These are phyloP conservation scores for Acipenser transmontanus DNA, from an alignment of 2,797 vertebrate genomes.

Conservation along the genomic window DNA sequence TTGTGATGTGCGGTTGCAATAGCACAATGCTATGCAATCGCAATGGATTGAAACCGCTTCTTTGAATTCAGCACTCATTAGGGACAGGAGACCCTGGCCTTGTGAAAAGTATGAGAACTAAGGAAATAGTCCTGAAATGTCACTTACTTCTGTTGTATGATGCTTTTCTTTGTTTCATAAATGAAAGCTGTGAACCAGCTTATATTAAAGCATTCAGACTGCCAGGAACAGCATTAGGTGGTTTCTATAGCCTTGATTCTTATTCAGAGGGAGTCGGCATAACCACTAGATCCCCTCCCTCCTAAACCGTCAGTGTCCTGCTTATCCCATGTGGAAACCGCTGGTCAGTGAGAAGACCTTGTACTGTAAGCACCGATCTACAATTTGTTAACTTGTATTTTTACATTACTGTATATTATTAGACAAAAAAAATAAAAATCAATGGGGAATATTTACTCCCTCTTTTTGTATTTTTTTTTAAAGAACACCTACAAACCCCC, in stretches of 20 bases:
- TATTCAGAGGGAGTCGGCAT: too few relatives aligned
- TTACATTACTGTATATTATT: too few relatives aligned
- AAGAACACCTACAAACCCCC: too few relatives aligned
- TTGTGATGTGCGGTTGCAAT: neutral
- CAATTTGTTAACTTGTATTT: too few relatives aligned
- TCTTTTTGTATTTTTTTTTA: too few relatives aligned
- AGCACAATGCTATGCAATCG: neutral
- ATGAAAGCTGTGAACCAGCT: neutral
- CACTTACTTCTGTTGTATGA: neutral
- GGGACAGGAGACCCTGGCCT: neutral
- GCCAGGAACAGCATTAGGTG: too few relatives aligned
- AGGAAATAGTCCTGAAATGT: neutral
- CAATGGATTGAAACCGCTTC: neutral
- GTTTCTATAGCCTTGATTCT: too few relatives aligned
- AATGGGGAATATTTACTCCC: too few relatives aligned
- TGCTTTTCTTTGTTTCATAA: neutral
- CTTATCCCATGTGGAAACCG: too few relatives aligned
- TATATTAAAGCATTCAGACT: neutral
- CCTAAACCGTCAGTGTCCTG: too few relatives aligned
- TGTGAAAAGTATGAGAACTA: neutral
- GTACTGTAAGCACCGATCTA: neutral
- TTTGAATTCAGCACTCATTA: constrained; percentile 1
- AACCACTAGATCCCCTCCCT: too few relatives aligned
- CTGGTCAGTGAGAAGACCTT: constrained; percentile 11
- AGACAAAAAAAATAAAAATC: too few relatives aligned